These are phyloP conservation scores for Aporophyla nigra DNA, from an alignment of 2,888 invertebrate species.

Conservation along the genomic window DNA sequence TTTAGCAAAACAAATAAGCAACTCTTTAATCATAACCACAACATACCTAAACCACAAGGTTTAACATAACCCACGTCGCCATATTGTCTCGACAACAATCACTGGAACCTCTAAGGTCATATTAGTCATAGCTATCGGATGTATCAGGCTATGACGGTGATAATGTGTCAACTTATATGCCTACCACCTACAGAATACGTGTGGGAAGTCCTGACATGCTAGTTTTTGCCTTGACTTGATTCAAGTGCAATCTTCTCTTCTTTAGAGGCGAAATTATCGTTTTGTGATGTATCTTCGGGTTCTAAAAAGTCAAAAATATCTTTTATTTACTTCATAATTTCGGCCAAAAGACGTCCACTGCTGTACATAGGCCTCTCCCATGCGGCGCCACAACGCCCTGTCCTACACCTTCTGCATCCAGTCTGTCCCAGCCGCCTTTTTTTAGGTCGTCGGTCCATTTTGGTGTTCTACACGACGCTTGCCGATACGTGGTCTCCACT, in stretches of 20 bases:
- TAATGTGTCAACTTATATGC: slow-evolving; percentile 33
- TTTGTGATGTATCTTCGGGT: too few species aligned
- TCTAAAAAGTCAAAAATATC: too few species aligned
- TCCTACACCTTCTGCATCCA: too few species aligned
- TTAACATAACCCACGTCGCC: slow-evolving; percentile 1
- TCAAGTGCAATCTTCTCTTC: background rate
- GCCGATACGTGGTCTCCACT: too few species aligned
- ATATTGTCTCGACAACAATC: slow-evolving; percentile 24
- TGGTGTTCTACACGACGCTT: too few species aligned
- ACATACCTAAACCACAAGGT: slow-evolving; percentile 14
- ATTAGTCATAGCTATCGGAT: slow-evolving; percentile 31
- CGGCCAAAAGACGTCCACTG: too few species aligned
- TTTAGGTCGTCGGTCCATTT: too few species aligned
- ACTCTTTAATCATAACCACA: slow-evolving; percentile 2
- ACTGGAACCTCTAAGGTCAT: slow-evolving; percentile 15
- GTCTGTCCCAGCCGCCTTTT: too few species aligned
- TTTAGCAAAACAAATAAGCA: background rate
- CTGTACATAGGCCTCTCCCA: too few species aligned
- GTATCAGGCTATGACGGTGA: slow-evolving; percentile 1
- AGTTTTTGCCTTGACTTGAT: background rate
- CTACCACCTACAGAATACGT: background rate
- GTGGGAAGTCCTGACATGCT: background rate
- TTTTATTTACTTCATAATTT: too few species aligned
- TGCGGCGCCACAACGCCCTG: too few species aligned
- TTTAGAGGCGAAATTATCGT: too few species aligned